phyloP scores from a whole-genome alignment of 2,797 vertebrate species.

The Enteromius argenteus region DNA sequence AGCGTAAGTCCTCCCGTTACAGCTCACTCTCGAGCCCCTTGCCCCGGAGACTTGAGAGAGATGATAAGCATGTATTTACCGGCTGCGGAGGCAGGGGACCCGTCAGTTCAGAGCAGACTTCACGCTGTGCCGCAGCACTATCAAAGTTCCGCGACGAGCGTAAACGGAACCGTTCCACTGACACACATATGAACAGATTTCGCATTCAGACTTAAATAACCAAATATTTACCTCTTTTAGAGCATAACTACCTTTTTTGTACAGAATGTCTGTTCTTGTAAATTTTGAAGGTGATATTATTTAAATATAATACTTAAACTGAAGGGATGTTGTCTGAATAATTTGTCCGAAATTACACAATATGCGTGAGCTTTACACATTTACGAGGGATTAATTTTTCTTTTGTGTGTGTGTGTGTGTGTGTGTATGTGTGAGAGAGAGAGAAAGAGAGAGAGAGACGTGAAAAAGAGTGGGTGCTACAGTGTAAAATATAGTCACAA shows the following conservation, averaged over 20 bases:
- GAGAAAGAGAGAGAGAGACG: not conserved
- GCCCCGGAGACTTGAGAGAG: constrained; percentile 96
- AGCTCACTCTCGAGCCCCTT: constrained; percentile 91
- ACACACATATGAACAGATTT: constrained; percentile 82
- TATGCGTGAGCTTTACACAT: constrained; percentile 32
- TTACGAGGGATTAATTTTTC: constrained; percentile 9
- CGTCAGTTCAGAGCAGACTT: constrained; percentile 90
- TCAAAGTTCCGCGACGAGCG: constrained; percentile 91
- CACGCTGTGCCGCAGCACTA: constrained; percentile 96
- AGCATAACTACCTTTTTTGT: constrained; percentile 87
- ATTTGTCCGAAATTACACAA: constrained; percentile 73
- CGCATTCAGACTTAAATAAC: constrained; percentile 76
- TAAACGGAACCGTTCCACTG: constrained; percentile 96
- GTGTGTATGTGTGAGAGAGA: not conserved
- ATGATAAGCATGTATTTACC: constrained; percentile 99
- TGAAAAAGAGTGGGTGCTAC: constrained; percentile 29
- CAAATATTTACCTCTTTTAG: constrained; percentile 88
- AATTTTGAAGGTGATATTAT: constrained; percentile 78
- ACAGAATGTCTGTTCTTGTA: constrained; percentile 90
- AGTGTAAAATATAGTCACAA: constrained; percentile 61
- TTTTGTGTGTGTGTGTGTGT: not conserved
- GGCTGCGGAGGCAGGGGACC: constrained; percentile 89
- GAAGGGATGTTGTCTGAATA: constrained; percentile 81
- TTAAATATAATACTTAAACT: constrained; percentile 55
- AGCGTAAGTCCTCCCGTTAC: constrained; percentile 94